Evolutionary conservation across 2,113 vertebrate genomes (phyloP), one percentile per base, ranked within the genome.

Genomic region (Platycercus adscitus): DNA sequence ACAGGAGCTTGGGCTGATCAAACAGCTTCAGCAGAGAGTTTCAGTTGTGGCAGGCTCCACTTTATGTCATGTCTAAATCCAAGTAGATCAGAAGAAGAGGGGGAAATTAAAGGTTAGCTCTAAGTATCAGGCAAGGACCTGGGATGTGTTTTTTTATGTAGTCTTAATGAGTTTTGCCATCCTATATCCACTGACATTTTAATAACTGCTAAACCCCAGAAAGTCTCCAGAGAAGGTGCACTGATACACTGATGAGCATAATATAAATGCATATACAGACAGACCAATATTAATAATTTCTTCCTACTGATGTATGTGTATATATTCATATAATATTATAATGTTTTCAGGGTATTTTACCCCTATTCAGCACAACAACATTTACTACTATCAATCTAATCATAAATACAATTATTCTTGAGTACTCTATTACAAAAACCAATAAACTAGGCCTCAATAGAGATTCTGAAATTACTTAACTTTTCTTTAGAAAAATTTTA

Each of bases 401-500:
- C 97, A 97, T 97, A 98, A 98, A 98, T 98, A 98, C 98, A 98
- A 98, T 98, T 98, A 98, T 98, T 97, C 97, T 97, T 97, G 97
- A 98, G 98, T 97, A 98, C 97, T 98, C 97, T 97, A 96, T 98
- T 98, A 98, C 97, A 97, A 98, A 98, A 98, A 96, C 98, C 98
- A 98, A 98, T 98, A 98, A 98, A 98, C 91, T 88, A 61, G 96
- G 97, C 97, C 97, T 98, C 98, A 95, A 97, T 91, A 98, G 97
- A 98, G 98, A 98, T 96, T 98, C 97, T 96, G 96, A 98, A 98
- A 98, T 98, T 97, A 98, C 98, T 98, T 98, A 98, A 98, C 97
- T 98, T 98, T 98, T 98, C 98, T 97, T 98, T 97, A 97, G 98
- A 96, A 98, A 98, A 98, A 98, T 98, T 97, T 98, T 98, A 98